Evolutionary conservation across 2,797 vertebrate species (phyloP).

Genomic region (Mormyrops attenuatus): DNA sequence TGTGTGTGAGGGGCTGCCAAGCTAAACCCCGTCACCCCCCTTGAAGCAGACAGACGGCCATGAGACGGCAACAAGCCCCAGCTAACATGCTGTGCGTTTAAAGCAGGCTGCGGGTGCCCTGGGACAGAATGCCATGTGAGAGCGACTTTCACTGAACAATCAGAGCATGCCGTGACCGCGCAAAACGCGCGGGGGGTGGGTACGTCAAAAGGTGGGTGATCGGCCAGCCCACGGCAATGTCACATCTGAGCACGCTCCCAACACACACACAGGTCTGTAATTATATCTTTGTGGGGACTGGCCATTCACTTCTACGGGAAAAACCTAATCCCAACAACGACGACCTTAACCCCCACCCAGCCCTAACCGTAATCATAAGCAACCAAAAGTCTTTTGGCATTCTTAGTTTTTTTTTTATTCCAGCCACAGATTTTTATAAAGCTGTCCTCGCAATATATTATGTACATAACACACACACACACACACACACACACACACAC

Average conservation of each 20-base stretch:
- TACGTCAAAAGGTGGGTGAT: neutral
- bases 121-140: neutral
- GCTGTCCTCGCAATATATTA: neutral
- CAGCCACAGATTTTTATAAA: neutral
- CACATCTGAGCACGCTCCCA: neutral
- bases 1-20: neutral
- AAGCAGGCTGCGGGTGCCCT: neutral
- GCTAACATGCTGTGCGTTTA: neutral
- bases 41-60: neutral
- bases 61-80: neutral
- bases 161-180: neutral
- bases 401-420: neutral
- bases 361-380: neutral
- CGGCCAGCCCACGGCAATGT: slow-evolving; percentile 8
- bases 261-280: neutral
- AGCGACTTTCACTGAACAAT: neutral
- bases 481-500: neutral
- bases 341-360: neutral
- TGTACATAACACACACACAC: neutral
- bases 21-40: neutral
- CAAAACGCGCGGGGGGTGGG: neutral
- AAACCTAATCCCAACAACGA: neutral
- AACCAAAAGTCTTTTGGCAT: neutral
- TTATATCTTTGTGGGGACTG: neutral
- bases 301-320: neutral